Percentiles rank a stretch among this genome's conserved stretches.
Conservation (phyloP, 2,888 invertebrate genomes). For the Lottia gigantea region DNA sequence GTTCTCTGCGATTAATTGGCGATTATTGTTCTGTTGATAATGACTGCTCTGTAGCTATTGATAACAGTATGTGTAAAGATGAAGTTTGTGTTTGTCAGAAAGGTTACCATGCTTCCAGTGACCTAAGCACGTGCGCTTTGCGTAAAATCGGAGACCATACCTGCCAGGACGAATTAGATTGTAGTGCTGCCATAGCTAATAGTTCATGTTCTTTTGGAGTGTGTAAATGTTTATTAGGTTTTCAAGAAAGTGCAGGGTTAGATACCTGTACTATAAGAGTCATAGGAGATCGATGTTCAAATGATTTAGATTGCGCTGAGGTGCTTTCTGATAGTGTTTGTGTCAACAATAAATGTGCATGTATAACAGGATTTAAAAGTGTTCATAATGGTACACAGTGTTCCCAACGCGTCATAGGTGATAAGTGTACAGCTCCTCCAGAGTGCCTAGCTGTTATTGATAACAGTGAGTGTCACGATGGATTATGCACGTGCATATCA, state of each 20-base stretch:
- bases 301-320: conserved; percentile 15
- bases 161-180: background rate
- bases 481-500: background rate
- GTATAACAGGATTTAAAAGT: conserved; percentile 17
- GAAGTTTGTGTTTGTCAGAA: background rate
- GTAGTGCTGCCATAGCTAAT: background rate
- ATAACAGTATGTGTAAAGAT: background rate
- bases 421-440: background rate
- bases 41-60: background rate
- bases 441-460: background rate
- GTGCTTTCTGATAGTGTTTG: conserved; percentile 18
- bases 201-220: background rate
- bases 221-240: background rate
- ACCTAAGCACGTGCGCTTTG: background rate
- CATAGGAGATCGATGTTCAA: background rate
- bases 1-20: background rate
- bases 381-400: background rate
- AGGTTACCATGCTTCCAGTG: background rate
- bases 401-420: background rate
- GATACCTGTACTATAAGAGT: background rate
- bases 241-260: background rate
- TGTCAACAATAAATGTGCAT: conserved; percentile 12
- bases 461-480: background rate
- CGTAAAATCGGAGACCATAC: conserved; percentile 1
- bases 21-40: conserved; percentile 9